Base-by-base conservation (phyloP, 2,797 vertebrate genomes). In the Parambassis ranga region DNA sequence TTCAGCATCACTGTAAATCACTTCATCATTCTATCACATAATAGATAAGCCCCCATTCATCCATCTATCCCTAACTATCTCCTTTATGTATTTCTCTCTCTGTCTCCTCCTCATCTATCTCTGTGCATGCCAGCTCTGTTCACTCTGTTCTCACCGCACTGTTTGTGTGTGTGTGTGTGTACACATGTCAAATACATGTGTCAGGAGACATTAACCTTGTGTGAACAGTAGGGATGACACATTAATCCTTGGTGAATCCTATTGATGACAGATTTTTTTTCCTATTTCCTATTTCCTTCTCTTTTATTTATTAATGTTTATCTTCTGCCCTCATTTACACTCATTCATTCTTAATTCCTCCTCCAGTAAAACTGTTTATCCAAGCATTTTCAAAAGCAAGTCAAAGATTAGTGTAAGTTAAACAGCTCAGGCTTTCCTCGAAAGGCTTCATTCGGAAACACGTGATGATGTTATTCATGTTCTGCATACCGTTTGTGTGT, bases 21-120 rank as follows among this genome's bases (percentile, higher is more conserved):
- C 78, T 58, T 62, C 62, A 65, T 81, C 66, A 42, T 63, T 68
- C 32, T 32, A 75, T 70, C 68, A 55, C 53, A 57, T 81, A 42
- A 70, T 53, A 56, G 57, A 65, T 62, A 48, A 75, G 23, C 41
- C 59, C 15, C 37, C 19, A 52, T 71, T 73, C 75, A 80, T 71
- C 61, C 43, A 61, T 74, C 77, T 50, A 42, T 59, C 18, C 36
- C 51, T 55, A 64, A 57, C 69, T 36, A 50, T 68, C 65, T 43
- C 4, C 10, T 28, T 52, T 36, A 27, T 56, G n/a, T 49, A 10
- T 57, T 69, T 33, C 69, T 57, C 59, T 47, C 44, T 43, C 70
- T 55, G 24, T 37, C 33, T 43, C 20, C 27, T 60, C 63, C 55
- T 69, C 60, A 48, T 69, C 43, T 49, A 53, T 75, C 67, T 65